These are phyloP conservation scores for Epinephelus fuscoguttatus DNA, from an alignment of 2,113 vertebrate genomes.

Conservation along the genomic window DNA sequence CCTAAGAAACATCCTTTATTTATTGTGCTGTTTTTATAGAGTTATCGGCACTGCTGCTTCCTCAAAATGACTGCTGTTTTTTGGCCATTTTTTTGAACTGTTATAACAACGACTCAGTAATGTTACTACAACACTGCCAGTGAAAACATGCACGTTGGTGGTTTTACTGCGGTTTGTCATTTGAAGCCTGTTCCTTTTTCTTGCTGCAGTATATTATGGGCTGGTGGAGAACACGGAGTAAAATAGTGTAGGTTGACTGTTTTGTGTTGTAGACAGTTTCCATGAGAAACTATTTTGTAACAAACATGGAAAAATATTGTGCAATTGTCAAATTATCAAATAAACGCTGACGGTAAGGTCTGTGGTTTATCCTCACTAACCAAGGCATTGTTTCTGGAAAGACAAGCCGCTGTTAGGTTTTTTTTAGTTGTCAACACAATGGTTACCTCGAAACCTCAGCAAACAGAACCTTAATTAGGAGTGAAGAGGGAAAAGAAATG, in stretches of 20 bases:
- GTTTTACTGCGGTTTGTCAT: neutral
- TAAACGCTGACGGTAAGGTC: neutral
- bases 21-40: neutral
- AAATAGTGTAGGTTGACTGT: neutral
- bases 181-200: neutral
- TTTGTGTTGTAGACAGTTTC: neutral
- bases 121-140: constrained; percentile 11
- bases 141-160: neutral
- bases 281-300: neutral
- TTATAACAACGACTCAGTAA: neutral
- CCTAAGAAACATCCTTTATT: neutral
- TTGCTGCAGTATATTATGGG: neutral
- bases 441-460: neutral
- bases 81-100: neutral
- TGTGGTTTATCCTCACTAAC: neutral
- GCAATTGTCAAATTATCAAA: too few species aligned
- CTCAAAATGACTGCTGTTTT: neutral
- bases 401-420: neutral
- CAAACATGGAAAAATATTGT: neutral
- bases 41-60: accelerated
- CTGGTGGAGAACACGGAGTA: neutral
- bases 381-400: neutral
- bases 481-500: neutral
- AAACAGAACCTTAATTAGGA: neutral
- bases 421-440: neutral